phyloP scores from a whole-genome alignment of 2,888 invertebrate species.

The Orthosia incerta region DNA sequence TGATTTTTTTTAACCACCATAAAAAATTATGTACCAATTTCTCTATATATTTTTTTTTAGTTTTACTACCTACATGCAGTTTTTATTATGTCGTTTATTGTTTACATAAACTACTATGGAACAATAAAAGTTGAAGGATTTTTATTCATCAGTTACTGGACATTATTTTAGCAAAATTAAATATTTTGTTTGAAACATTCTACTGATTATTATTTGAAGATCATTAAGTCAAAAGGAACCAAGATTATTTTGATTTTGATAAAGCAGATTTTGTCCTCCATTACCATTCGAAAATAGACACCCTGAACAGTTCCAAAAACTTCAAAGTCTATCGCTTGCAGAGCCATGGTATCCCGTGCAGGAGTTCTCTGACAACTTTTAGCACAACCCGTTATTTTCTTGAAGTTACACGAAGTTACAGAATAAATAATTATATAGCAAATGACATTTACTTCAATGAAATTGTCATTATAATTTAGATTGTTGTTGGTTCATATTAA shows the following conservation, averaged over 20 bases:
- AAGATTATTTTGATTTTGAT: not conserved
- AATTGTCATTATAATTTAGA: conserved; percentile 17
- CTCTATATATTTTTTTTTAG: not conserved
- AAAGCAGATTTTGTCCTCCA: not conserved
- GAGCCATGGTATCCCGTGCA: conserved; percentile 39
- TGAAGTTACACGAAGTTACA: not conserved
- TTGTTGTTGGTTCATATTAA: not conserved
- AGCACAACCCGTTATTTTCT: conserved; percentile 9
- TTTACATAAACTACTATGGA: not conserved
- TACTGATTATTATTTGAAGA: not conserved
- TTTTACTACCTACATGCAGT: not conserved
- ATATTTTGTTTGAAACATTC: too few relatives aligned
- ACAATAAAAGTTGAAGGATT: not conserved
- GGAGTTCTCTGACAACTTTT: not conserved
- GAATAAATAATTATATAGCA: not conserved
- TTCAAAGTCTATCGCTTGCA: conserved; percentile 82
- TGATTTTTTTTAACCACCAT: not conserved
- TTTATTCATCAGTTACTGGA: not conserved
- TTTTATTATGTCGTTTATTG: conserved; percentile 6
- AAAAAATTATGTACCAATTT: conserved; percentile 1
- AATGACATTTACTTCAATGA: conserved; percentile 22
- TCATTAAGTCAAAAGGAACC: not conserved
- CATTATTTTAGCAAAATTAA: too few relatives aligned
- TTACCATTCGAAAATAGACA: conserved; percentile 69
- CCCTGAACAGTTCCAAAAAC: conserved; percentile 88